Base-by-base conservation (phyloP, 1,140 invertebrate species). In the Drosophila kanapiae region DNA sequence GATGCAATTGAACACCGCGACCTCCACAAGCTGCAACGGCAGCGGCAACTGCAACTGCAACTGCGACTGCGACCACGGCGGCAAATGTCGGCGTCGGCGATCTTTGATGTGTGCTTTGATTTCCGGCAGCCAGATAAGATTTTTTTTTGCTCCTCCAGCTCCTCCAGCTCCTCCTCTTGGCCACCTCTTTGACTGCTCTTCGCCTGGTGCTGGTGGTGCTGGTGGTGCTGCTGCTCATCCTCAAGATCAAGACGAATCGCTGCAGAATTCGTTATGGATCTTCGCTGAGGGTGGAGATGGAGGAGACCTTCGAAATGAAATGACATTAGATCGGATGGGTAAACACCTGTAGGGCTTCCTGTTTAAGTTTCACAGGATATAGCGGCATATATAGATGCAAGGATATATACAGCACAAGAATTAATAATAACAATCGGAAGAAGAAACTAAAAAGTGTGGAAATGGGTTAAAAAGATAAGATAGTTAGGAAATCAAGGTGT, bases 31-130 rank as follows among this genome's bases (percentile, higher is more conserved):
- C 47, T 67, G 71, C 69, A 53, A 57, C 47, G 59, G 48, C 27
- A 5, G 29, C 27, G 38, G 65, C 53, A 42, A 48, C 69, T 59
- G 53, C 57, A 48, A 35, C 56, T 60, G 40, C 51, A 16, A 48
- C 45, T 40, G 9, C 63, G 18, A 49, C 48, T 29, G 23, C 57
- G 56, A 70, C 78, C 18, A 38, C 47, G 82, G 43, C 83, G 63
- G 70, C 68, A 23, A 23, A 23, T 23, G 53, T 3, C 33, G 51
- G 51, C 33, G 82, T 63, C 80, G 71, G 78, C 58, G 60, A 77
- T 75, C 88, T 91, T 91, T 91, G 88, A 91, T 85, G 88, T 91
- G 72, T 78, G 76, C 88, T 91, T 91, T 91, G 88, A 91, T 91
- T 91, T 91, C 88, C 88, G 88, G 88, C 88, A 84, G 84, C 69